Evolutionary conservation across 2,797 vertebrate species (phyloP).

Genomic region (Melanotaenia boesemani): DNA sequence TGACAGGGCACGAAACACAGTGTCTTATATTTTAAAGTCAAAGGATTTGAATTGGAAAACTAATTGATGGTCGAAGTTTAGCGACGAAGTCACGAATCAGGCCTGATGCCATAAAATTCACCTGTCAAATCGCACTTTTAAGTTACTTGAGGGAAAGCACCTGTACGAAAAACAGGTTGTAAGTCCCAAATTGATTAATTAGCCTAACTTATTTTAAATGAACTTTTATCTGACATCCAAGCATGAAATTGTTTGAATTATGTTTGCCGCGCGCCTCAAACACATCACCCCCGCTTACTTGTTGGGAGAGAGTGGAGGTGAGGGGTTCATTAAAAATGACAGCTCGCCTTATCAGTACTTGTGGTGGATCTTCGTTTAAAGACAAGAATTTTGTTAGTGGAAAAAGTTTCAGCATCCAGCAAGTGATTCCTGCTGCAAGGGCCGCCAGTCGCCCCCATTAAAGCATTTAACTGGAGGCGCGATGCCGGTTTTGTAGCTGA

Average conservation of each 20-base stretch:
- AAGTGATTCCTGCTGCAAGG: conserved; percentile 32
- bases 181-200: conserved; percentile 3
- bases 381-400: conserved; percentile 36
- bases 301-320: conserved; percentile 54
- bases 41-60: background rate
- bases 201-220: background rate
- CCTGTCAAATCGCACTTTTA: conserved; percentile 1
- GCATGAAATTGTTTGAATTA: background rate
- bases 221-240: background rate
- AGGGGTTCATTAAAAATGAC: conserved; percentile 76
- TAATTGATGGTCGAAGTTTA: conserved; percentile 39
- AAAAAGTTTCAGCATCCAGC: conserved; percentile 43
- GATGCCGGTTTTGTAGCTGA: conserved; percentile 13
- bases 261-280: background rate
- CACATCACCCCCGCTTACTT: conserved; percentile 21
- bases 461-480: conserved; percentile 28
- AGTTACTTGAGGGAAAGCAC: conserved; percentile 17
- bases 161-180: conserved; percentile 12
- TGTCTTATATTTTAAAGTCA: background rate
- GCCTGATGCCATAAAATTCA: conserved; percentile 19
- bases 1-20: background rate
- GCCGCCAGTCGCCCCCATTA: conserved; percentile 35
- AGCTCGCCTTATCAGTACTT: conserved; percentile 54
- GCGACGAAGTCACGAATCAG: conserved; percentile 32
- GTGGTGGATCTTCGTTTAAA: conserved; percentile 38